Base-by-base conservation (phyloP, 2,113 vertebrate genomes). In the Dryoscopus gambensis region DNA sequence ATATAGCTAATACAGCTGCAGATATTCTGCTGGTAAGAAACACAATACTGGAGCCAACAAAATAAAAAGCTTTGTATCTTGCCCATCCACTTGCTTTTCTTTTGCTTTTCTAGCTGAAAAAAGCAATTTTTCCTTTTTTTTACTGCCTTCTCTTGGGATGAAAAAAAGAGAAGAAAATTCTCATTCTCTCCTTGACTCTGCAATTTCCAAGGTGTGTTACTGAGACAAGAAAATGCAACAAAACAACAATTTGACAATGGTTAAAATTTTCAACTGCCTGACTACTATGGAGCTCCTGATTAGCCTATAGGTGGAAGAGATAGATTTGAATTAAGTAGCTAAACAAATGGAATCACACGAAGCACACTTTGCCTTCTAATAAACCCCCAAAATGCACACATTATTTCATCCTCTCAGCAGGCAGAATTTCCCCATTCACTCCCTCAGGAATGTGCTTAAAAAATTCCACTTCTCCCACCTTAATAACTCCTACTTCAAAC, bases 391-490 rank as follows among this genome's bases (percentile, higher is more conserved):
- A 71, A 75, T 11, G 16, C 37, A 55, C 11, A 63, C 14, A 7
- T 12, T 62, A 47, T 60, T 68, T 68, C 64, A 60, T 7, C 18
- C 35, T 80, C 70, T 85, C 68, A 56, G 37, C 59, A 94, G 55
- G 88, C 68, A 93, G 52, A 89, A 95, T 77, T 94, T 91, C 91
- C 90, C 90, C 77, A 95, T 83, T 95, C 87, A 60, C 59, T 90
- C 75, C 56, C 42, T 92, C 24, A 71, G 49, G 85, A 89, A 77
- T 27, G 27, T n/a, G 71, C 64, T 94, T 84, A 8, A 53, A 89
- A 84, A 89, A 75, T 46, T 63, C 37, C 46, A n/a, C 50, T 90
- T 82, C 53, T 93, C 78, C 57, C 2, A 9, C 68, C 83, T 82
- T 68, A 84, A 4, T 81, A 81, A 89, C 17, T 94, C 23, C 82